A percentile compares a stretch with the other conserved stretches of the same genome.
These are phyloP conservation scores for Dioctria linearis DNA, from an alignment of 2,888 invertebrate species.

Conservation along the genomic window DNA sequence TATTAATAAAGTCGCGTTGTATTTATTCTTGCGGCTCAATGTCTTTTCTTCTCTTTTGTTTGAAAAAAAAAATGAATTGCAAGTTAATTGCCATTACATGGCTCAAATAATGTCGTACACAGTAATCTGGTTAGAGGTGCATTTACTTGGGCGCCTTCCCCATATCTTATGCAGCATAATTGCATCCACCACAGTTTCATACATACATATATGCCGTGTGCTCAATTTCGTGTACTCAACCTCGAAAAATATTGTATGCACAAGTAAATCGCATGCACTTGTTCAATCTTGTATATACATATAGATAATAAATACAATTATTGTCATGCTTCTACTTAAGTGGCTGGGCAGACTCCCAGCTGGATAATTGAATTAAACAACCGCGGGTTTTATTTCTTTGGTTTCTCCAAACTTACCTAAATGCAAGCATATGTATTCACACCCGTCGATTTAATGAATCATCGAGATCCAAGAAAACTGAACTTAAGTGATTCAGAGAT, in stretches of 20 bases:
- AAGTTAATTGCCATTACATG: conserved; percentile 36
- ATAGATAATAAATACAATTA: too few species aligned
- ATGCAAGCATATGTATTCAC: too few species aligned
- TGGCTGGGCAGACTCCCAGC: too few species aligned
- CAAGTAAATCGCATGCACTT: too few species aligned
- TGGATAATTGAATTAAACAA: too few species aligned
- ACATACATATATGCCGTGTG: neutral
- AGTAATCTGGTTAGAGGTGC: neutral
- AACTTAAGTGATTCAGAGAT: neutral
- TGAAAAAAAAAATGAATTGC: conserved; percentile 27
- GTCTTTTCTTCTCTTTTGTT: neutral
- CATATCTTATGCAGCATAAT: conserved; percentile 21
- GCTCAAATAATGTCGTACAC: conserved; percentile 30
- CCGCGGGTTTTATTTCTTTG: too few species aligned
- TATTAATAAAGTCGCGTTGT: neutral
- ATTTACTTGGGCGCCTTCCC: conserved; percentile 8
- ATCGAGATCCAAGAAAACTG: too few species aligned
- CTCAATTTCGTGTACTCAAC: conserved; percentile 15
- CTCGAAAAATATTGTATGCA: neutral
- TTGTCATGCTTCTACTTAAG: too few species aligned
- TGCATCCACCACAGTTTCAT: neutral
- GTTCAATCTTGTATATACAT: too few species aligned
- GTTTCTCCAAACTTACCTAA: too few species aligned
- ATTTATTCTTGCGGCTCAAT: neutral
- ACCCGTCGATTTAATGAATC: too few species aligned